These are phyloP conservation scores for Meiosimyza platycephala DNA, from an alignment of 2,888 invertebrate species.

Conservation along the genomic window DNA sequence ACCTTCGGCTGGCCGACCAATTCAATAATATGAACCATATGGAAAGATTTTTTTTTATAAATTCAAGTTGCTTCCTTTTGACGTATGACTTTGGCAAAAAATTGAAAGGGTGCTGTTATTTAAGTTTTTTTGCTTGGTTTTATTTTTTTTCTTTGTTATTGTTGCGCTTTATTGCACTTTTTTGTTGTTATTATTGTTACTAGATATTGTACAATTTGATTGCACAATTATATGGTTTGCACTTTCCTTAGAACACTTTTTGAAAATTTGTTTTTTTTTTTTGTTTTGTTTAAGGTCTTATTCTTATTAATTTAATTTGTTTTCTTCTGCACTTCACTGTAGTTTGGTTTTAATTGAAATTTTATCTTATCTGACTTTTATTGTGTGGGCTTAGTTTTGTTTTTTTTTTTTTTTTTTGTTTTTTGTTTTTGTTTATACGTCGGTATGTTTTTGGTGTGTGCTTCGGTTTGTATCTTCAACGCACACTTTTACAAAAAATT, in stretches of 20 bases:
- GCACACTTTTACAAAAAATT: conserved; percentile 24
- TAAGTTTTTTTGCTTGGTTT: conserved; percentile 33
- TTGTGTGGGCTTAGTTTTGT: conserved; percentile 25
- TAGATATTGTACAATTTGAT: conserved; percentile 6
- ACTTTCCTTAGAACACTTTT: background rate
- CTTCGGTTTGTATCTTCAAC: background rate
- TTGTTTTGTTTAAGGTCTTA: background rate
- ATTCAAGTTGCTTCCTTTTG: conserved; percentile 39
- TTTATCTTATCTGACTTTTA: background rate
- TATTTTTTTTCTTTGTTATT: background rate
- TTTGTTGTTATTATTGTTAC: background rate
- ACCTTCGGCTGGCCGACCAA: conserved; percentile 82
- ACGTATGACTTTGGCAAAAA: conserved; percentile 51
- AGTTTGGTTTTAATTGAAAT: background rate
- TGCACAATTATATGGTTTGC: background rate
- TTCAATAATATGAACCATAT: conserved; percentile 86
- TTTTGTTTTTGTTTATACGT: conserved; percentile 11
- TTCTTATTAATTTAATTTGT: background rate
- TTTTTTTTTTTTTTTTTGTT: conserved; percentile 23
- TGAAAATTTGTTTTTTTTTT: conserved; percentile 34
- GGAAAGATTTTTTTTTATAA: conserved; percentile 69
- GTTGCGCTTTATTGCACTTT: background rate
- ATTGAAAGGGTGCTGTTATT: conserved; percentile 10
- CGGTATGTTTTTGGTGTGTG: conserved; percentile 6
- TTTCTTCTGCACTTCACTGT: background rate